Conservation (phyloP, 2,888 invertebrate genomes). For the Thymelicus acteon region DNA sequence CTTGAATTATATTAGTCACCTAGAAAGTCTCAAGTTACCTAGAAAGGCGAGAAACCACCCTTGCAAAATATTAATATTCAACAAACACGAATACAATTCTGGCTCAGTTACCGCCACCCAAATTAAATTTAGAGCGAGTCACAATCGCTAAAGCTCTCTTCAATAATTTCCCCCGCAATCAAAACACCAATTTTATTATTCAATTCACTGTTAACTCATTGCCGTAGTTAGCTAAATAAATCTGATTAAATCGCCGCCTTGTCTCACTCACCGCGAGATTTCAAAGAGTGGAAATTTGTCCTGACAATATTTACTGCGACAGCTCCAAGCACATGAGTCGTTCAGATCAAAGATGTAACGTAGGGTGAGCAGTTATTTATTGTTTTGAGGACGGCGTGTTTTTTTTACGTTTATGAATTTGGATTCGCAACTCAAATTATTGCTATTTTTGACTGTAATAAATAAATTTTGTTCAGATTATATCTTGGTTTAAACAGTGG, state of each 20-base stretch:
- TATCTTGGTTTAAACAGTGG: not conserved
- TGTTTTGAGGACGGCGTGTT: conserved; percentile 11
- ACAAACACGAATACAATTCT: no score
- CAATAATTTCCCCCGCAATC: conserved; percentile 48
- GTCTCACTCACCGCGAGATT: conserved; percentile 58
- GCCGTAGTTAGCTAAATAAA: conserved; percentile 66
- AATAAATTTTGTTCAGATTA: conserved; percentile 1
- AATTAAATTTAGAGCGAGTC: conserved; percentile 8
- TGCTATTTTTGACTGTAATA: conserved; percentile 1
- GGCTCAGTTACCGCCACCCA: not conserved
- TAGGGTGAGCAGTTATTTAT: conserved; percentile 30
- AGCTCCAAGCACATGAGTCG: conserved; percentile 55
- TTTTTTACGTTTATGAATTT: conserved; percentile 25
- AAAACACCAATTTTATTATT: conserved; percentile 54
- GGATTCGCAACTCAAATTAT: conserved; percentile 26
- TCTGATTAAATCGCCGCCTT: conserved; percentile 67
- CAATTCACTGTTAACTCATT: conserved; percentile 48
- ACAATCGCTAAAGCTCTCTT: conserved; percentile 28
- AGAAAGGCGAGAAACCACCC: no score
- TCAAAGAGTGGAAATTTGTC: conserved; percentile 81
- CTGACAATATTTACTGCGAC: conserved; percentile 77
- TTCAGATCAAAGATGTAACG: conserved; percentile 49
- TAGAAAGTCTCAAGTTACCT: no score
- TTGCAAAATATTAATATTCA: no score
- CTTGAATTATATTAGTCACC: no score